Percentiles rank a stretch among this genome's conserved stretches.
Evolutionary conservation across 2,888 invertebrate genomes (phyloP).

Genomic region (Polia nebulosa): DNA sequence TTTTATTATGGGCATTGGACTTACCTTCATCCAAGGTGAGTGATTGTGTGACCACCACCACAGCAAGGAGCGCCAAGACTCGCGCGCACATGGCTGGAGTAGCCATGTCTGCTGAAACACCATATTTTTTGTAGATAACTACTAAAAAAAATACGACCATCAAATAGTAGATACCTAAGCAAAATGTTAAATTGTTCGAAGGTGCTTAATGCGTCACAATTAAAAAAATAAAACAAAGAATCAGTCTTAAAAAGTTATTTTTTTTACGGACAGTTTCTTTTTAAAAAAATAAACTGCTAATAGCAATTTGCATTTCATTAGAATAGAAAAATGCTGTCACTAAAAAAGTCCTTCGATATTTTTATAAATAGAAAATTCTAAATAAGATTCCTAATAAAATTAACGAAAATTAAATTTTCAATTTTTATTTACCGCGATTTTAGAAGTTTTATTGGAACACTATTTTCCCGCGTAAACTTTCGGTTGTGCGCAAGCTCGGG

Average conservation of each 20-base stretch:
- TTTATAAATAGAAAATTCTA: too few species aligned
- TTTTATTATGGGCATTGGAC: slow-evolving; percentile 36
- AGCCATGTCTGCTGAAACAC: slow-evolving; percentile 80
- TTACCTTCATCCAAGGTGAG: slow-evolving; percentile 90
- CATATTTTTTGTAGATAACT: slow-evolving; percentile 31
- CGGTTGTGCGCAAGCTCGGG: slow-evolving; percentile 57
- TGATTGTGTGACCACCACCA: slow-evolving; percentile 76
- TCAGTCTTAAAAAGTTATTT: neutral
- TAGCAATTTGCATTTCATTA: neutral
- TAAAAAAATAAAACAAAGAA: neutral
- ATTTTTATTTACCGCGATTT: slow-evolving; percentile 69
- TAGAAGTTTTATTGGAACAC: slow-evolving; percentile 41
- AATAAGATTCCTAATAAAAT: too few species aligned
- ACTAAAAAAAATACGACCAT: neutral
- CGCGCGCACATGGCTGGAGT: slow-evolving; percentile 77
- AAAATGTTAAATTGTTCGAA: too few species aligned
- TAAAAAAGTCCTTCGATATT: too few species aligned
- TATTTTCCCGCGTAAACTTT: slow-evolving; percentile 70
- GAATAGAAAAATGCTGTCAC: too few species aligned
- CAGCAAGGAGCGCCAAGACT: slow-evolving; percentile 75
- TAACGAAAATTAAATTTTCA: too few species aligned
- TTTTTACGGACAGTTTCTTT: neutral
- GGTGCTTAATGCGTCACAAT: too few species aligned
- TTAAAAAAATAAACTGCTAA: neutral
- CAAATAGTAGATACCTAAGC: too few species aligned